Evolutionary conservation across 2,113 vertebrate genomes (phyloP).

Genomic region (Grantiella picta): DNA sequence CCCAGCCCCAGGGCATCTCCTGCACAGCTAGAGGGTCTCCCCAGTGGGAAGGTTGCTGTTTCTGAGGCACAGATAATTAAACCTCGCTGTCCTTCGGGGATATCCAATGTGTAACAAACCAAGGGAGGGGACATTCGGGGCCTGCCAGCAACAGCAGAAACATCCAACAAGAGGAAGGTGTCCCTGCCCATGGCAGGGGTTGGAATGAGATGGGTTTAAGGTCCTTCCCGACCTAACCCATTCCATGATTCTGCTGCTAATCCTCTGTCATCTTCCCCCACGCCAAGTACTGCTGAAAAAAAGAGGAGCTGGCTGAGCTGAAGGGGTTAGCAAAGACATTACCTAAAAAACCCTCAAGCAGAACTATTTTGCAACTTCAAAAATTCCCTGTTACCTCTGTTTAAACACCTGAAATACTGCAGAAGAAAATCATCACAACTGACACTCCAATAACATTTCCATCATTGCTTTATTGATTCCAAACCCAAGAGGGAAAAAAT

Average conservation of each 20-base stretch:
- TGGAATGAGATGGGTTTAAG: background rate
- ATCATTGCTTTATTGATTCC: slow-evolving; percentile 20
- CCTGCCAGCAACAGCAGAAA: rapidly evolving
- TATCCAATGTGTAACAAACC: rapidly evolving
- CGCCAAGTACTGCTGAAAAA: background rate
- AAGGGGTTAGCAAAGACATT: background rate
- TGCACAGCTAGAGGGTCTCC: background rate
- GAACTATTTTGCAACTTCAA: background rate
- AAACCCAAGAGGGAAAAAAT: background rate
- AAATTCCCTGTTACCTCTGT: background rate
- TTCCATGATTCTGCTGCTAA: too few species aligned
- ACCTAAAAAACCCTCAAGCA: background rate
- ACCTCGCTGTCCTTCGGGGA: background rate
- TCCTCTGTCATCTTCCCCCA: background rate
- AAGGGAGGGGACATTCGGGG: rapidly evolving
- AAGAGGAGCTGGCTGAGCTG: background rate
- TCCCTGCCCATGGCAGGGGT: background rate
- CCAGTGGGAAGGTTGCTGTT: background rate
- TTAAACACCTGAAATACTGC: background rate
- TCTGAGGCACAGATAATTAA: background rate
- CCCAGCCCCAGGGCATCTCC: background rate
- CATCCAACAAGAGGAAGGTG: background rate
- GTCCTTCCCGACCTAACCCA: background rate
- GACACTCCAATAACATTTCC: background rate
- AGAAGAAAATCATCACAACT: background rate